Evolutionary conservation across 1,140 invertebrate species (phyloP).

Genomic region (Berghia stephanieae): DNA sequence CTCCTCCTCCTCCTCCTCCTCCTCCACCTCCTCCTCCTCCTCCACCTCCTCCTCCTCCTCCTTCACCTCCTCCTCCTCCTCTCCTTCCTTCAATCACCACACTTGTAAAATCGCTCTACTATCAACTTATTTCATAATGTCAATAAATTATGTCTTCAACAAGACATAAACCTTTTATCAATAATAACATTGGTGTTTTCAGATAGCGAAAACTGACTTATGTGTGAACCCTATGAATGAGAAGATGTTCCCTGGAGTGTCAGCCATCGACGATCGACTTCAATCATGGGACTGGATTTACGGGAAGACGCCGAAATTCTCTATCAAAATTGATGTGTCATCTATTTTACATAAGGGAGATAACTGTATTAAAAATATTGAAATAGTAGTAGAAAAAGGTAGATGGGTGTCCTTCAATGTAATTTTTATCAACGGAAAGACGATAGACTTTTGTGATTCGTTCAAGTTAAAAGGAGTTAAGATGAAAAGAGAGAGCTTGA

Average conservation of each 20-base stretch:
- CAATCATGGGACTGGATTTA: constrained; percentile 87
- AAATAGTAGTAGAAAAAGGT: constrained; percentile 18
- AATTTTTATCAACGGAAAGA: not conserved
- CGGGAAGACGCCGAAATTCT: constrained; percentile 88
- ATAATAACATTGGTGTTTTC: constrained; percentile 18
- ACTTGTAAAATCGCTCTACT: not conserved
- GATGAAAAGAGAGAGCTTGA: too few relatives aligned
- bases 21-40: too few relatives aligned
- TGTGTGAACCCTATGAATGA: constrained; percentile 88
- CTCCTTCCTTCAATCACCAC: too few relatives aligned
- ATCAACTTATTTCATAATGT: not conserved
- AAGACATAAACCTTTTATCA: not conserved
- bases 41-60: not conserved
- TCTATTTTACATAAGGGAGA: not conserved
- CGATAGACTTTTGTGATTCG: not conserved
- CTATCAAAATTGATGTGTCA: constrained; percentile 55
- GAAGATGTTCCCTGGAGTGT: constrained; percentile 83
- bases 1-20: too few relatives aligned
- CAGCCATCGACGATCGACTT: constrained; percentile 74
- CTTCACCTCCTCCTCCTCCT: not conserved
- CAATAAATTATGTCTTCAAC: not conserved
- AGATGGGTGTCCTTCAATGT: not conserved
- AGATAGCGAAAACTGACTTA: constrained; percentile 55
- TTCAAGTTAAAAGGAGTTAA: too few relatives aligned
- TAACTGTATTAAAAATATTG: not conserved